Evolutionary conservation across 2,888 invertebrate species (phyloP), one percentile per base, ranked within the genome.

Genomic region (Pogonocherus hispidulus): DNA sequence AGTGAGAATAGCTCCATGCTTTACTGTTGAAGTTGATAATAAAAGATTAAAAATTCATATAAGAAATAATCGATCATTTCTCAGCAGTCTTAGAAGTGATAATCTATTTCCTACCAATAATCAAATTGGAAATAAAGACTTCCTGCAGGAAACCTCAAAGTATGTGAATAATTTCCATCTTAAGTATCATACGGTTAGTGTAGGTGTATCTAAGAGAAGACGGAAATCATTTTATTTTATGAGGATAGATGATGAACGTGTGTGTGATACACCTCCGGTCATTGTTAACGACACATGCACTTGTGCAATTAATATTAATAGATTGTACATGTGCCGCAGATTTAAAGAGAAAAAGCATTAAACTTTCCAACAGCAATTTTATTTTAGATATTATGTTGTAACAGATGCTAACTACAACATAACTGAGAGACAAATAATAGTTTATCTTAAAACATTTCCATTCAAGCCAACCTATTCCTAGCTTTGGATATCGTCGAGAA

Each of bases 181-280:
- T 32, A 11, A 32, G 27, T 11, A 11, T 32, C 11, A 32, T 41
- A 2, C 41, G 5, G 11, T 5, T 14, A 41, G 3, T 41, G n/a
- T 5, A 20, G 9, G 32, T 18, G 16, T 19, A 54, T 54, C 37
- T 32, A 35, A 19, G 20, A 19, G 35, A 9, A 22, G 23, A 62
- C 49, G 62, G 62, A 62, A 62, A 51, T 37, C 14, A 14, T 20
- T 51, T 18, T n/a, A 22, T 51, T 51, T 51, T 62, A 62, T n/a
- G 32, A n/a, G 14, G 2, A 41, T 41, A n/a, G 14, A 41, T 37
- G 37, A 37, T 41, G 41, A 14, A 41, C 37, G 47, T 49, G 59
- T 62, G 27, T 57, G 22, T 37, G 27, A 49, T 62, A 11, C 37
- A 62, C 62, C 62, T 62, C 62, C 62, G 62, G 62, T 37, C 51